Conservation (phyloP, 2,888 invertebrate genomes). For the Mayetiola destructor region DNA sequence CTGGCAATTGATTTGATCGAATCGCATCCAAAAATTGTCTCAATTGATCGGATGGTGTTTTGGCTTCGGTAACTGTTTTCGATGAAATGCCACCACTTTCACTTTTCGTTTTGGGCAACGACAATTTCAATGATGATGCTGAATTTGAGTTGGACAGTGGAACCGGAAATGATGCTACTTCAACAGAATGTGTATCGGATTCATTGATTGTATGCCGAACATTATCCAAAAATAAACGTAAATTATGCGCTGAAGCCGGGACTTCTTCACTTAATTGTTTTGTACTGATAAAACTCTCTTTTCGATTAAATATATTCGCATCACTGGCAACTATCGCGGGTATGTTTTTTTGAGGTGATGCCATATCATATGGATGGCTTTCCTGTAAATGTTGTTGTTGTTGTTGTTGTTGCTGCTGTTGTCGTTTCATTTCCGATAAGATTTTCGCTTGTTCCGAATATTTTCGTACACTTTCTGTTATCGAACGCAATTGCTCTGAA, state of each 20-base stretch:
- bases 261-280: background rate
- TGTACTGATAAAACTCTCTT: too few relatives aligned
- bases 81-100: slow-evolving; percentile 20
- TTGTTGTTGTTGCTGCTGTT: slow-evolving; percentile 26
- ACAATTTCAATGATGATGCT: background rate
- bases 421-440: slow-evolving; percentile 32
- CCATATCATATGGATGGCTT: slow-evolving; percentile 22
- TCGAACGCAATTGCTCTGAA: slow-evolving; percentile 33
- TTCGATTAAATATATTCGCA: background rate
- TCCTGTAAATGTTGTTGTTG: slow-evolving; percentile 13
- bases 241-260: slow-evolving; percentile 9
- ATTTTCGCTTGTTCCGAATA: slow-evolving; percentile 35
- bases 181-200: background rate
- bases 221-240: slow-evolving; percentile 29
- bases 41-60: slow-evolving; percentile 35
- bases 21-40: slow-evolving; percentile 34
- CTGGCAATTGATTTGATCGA: slow-evolving; percentile 33
- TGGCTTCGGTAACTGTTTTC: slow-evolving; percentile 22
- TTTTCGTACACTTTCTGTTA: slow-evolving; percentile 34
- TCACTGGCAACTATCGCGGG: too few relatives aligned
- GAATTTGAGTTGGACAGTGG: background rate
- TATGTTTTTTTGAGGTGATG: slow-evolving; percentile 4
- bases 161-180: background rate
- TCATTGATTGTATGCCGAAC: slow-evolving; percentile 33
- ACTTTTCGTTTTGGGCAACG: background rate